Evolutionary conservation across 2,888 invertebrate genomes (phyloP).

Genomic region (Polietes domitor): DNA sequence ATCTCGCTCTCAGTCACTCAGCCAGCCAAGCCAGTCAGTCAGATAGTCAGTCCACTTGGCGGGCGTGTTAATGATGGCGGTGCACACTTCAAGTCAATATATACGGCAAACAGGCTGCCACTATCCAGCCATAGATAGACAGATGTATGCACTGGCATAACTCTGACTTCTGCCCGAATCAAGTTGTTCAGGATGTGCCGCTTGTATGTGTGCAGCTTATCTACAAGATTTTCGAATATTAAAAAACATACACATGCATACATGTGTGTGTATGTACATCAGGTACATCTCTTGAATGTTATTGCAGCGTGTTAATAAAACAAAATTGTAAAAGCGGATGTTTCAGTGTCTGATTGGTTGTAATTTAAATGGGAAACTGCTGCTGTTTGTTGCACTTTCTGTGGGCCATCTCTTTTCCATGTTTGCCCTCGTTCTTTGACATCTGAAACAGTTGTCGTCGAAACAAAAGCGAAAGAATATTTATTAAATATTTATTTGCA

Average conservation of each 20-base stretch:
- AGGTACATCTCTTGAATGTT: background rate
- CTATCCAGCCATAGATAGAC: background rate
- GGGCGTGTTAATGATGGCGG: constrained; percentile 14
- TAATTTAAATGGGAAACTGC: background rate
- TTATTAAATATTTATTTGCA: background rate
- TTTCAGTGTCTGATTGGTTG: background rate
- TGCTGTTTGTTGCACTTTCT: background rate
- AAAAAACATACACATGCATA: background rate
- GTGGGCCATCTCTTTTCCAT: background rate
- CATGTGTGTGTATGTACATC: too few relatives aligned
- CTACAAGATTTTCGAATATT: background rate
- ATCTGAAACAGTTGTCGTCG: background rate
- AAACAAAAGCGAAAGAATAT: background rate
- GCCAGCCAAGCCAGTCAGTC: too few relatives aligned
- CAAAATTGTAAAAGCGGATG: background rate
- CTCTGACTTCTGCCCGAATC: background rate
- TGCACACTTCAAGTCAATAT: background rate
- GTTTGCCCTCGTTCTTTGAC: background rate
- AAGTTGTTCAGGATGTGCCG: background rate
- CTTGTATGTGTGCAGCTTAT: background rate
- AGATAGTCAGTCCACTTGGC: background rate
- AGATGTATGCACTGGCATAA: background rate
- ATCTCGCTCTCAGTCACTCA: background rate
- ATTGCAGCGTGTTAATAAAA: background rate
- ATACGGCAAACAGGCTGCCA: background rate